Percentiles rank a stretch among this genome's conserved stretches.
These are phyloP conservation scores for Drosophila pseudotalamancana DNA, from an alignment of 2,888 invertebrate genomes.

Conservation along the genomic window DNA sequence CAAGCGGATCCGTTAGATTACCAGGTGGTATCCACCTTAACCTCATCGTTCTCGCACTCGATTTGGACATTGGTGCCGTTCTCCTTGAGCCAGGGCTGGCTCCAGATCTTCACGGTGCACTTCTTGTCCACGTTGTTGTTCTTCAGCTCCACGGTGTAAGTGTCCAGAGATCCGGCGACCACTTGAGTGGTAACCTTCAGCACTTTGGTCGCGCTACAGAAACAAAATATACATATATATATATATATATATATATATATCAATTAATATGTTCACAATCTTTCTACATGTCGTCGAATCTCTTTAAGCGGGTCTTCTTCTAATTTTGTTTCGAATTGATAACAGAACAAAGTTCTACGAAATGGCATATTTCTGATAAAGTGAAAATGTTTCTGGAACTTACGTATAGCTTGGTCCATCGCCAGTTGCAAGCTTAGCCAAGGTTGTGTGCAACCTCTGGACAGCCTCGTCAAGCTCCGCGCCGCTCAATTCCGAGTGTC, in stretches of 20 bases:
- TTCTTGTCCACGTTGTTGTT: constrained; percentile 33
- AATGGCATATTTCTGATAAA: too few relatives aligned
- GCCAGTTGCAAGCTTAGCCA: background rate
- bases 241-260: background rate
- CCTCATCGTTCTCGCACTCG: constrained; percentile 44
- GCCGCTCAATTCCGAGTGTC: background rate
- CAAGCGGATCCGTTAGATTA: constrained; percentile 1
- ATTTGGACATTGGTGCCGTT: constrained; percentile 60
- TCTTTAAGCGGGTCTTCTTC: too few relatives aligned
- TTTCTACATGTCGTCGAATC: too few relatives aligned
- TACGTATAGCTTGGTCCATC: constrained; percentile 3
- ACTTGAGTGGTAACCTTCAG: constrained; percentile 61
- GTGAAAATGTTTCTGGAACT: too few relatives aligned
- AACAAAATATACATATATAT: background rate
- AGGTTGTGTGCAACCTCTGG: background rate
- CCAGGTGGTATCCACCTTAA: constrained; percentile 46
- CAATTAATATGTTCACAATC: background rate
- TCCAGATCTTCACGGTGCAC: constrained; percentile 58
- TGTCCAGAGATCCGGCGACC: constrained; percentile 52
- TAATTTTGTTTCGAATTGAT: too few relatives aligned
- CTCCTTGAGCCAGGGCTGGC: constrained; percentile 56
- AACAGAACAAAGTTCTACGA: too few relatives aligned
- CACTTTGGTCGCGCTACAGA: constrained; percentile 37
- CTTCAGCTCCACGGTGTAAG: constrained; percentile 58
- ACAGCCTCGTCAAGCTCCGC: background rate